Conservation (phyloP, 2,888 invertebrate species). For the Auanema freiburgensis region DNA sequence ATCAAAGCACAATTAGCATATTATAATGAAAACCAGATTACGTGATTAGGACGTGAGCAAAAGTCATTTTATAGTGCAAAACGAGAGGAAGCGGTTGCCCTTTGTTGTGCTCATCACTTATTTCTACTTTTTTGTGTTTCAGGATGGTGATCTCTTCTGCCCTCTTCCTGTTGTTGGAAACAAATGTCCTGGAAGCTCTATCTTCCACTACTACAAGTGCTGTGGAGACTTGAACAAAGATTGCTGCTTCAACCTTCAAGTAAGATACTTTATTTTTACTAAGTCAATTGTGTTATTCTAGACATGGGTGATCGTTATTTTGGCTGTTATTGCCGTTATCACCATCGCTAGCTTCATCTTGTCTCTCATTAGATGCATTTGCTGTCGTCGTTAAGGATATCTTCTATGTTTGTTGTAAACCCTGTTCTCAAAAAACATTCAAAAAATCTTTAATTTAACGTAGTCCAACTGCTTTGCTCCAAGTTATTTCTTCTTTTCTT, state of each 20-base stretch:
- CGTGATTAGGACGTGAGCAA: no score
- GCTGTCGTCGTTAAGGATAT: constrained; percentile 47
- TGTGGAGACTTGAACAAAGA: constrained; percentile 59
- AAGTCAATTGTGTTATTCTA: constrained; percentile 21
- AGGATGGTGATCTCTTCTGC: constrained; percentile 58
- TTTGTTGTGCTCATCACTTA: not conserved
- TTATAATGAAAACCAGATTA: no score
- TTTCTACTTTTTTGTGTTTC: constrained; percentile 12
- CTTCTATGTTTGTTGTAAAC: not conserved
- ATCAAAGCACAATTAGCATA: no score
- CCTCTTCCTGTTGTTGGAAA: constrained; percentile 55
- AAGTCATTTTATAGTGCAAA: no score
- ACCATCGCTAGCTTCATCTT: constrained; percentile 52
- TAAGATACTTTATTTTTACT: constrained; percentile 11
- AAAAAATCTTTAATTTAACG: not conserved
- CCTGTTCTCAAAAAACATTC: constrained; percentile 2
- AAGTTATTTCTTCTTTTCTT: no score
- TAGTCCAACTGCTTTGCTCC: constrained; percentile 12
- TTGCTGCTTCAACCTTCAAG: constrained; percentile 59
- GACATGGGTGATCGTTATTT: constrained; percentile 55
- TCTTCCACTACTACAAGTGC: constrained; percentile 61
- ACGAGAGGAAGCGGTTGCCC: no score
- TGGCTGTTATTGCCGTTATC: constrained; percentile 54
- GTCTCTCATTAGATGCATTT: constrained; percentile 53
- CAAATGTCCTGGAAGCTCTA: constrained; percentile 51